Base-by-base conservation (phyloP, 2,888 invertebrate genomes). In the Coelinius sp. region DNA sequence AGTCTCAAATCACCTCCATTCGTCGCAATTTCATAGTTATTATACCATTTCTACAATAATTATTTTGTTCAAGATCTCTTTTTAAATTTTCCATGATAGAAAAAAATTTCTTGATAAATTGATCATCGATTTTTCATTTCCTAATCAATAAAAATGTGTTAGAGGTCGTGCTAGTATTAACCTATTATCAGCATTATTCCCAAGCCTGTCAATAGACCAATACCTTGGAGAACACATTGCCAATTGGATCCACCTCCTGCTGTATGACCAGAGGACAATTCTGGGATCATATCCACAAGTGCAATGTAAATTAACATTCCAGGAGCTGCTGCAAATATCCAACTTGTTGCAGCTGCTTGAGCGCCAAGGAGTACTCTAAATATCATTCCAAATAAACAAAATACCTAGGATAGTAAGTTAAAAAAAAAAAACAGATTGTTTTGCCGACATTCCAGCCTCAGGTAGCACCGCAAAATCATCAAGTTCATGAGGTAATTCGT, bases 281-380 rank as follows among this genome's bases (percentile, higher is more conserved):
- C 97, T 0, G 97, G 97, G 90, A 97, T 93, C 97, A 98, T 97
- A 85, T 97, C 97, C 8, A 97, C 98, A 70, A 98, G 91, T 7
- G 97, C 97, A 83, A 98, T 97, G 88, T 98, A 98, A 67, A 98
- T 92, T 89, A 98, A 98, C 90, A 95, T 96, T 66, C 98, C 97
- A 3, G 96, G 97, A 2, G 97, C 97, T 14, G 92, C 92, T 0
- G 97, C 94, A 90, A 97, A 97, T 81, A 98, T 93, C 97, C 97
- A 98, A 52, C 94, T 91, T 8, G 94, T 95, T 68, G 94, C 94
- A 52, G 91, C 89, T 38, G 94, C 94, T 20, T 95, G 92, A 83
- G 95, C 94, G 0, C 97, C 97, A 53, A 96, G 91, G 71, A 93
- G 89, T 75, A 97, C 93, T 20, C 98, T 97, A 80, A 96, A 91